Conservation (phyloP, 1,140 invertebrate genomes). For the Campoletis sonorensis region DNA sequence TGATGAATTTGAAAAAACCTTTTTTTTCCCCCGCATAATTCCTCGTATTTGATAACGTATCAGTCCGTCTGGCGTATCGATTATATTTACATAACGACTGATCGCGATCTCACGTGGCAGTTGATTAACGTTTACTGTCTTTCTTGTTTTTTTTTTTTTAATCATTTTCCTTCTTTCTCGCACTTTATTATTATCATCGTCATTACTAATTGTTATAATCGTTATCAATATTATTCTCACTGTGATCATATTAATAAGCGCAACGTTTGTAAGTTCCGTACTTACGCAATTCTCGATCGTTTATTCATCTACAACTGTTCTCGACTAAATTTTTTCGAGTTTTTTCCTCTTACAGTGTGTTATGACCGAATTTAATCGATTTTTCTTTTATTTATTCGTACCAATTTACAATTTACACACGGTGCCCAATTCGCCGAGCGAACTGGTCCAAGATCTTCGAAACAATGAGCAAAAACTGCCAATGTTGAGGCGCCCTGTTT, state of each 20-base stretch:
- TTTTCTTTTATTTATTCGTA: neutral
- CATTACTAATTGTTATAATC: too few species aligned
- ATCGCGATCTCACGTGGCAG: neutral
- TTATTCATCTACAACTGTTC: neutral
- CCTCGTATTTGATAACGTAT: neutral
- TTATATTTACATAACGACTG: conserved; percentile 10
- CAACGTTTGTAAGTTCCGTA: neutral
- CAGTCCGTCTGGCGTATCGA: neutral
- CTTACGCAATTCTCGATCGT: neutral
- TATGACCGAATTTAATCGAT: neutral
- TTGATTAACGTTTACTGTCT: neutral
- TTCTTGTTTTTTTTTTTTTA: too few species aligned
- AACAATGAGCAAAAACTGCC: neutral
- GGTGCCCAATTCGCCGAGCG: neutral
- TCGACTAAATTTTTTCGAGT: neutral
- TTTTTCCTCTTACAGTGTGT: neutral
- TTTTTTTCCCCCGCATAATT: neutral
- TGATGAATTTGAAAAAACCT: neutral
- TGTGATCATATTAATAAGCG: conserved; percentile 1
- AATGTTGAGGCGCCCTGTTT: neutral
- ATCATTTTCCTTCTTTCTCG: neutral
- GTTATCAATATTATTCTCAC: neutral
- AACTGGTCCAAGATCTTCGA: neutral
- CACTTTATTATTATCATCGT: neutral
- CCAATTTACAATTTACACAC: neutral